Percentiles rank a stretch among this genome's conserved stretches.
These are phyloP conservation scores for Stigmatopora argus DNA, from an alignment of 2,113 vertebrate species.

Conservation along the genomic window DNA sequence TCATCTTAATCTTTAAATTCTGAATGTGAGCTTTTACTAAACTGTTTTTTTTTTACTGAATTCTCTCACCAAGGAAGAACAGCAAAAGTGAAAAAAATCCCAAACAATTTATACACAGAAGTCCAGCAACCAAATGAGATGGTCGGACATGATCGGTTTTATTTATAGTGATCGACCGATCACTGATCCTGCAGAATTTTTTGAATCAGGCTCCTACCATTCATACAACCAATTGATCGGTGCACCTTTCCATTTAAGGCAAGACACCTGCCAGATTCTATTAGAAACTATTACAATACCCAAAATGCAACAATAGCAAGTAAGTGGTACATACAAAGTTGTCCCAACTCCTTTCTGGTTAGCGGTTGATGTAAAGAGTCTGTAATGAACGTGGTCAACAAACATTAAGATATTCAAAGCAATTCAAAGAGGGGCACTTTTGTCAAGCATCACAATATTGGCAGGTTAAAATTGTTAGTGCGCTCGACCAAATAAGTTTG, in stretches of 20 bases:
- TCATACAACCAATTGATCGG: too few species aligned
- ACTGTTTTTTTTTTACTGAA: too few species aligned
- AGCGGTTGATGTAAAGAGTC: conserved; percentile 65
- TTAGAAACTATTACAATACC: conserved; percentile 14
- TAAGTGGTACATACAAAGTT: conserved; percentile 67
- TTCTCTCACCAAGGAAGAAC: too few species aligned
- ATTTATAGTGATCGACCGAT: too few species aligned
- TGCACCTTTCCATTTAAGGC: not conserved
- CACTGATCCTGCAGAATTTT: too few species aligned
- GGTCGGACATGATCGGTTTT: too few species aligned
- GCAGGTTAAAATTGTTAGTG: not conserved
- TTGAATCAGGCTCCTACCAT: too few species aligned
- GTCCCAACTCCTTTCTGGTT: conserved; percentile 65
- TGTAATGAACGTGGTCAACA: conserved; percentile 72
- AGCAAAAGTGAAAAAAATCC: too few species aligned
- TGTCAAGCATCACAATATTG: not conserved
- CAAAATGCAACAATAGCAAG: conserved; percentile 28
- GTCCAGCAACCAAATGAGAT: too few species aligned
- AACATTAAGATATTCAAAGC: conserved; percentile 27
- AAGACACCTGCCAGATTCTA: conserved; percentile 1
- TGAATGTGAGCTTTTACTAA: too few species aligned
- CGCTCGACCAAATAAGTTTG: not conserved
- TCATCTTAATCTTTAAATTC: too few species aligned
- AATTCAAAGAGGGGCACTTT: not conserved
- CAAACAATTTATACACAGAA: too few species aligned